Base-by-base conservation (phyloP, 2,113 vertebrate species). In the Fulmarus glacialis region DNA sequence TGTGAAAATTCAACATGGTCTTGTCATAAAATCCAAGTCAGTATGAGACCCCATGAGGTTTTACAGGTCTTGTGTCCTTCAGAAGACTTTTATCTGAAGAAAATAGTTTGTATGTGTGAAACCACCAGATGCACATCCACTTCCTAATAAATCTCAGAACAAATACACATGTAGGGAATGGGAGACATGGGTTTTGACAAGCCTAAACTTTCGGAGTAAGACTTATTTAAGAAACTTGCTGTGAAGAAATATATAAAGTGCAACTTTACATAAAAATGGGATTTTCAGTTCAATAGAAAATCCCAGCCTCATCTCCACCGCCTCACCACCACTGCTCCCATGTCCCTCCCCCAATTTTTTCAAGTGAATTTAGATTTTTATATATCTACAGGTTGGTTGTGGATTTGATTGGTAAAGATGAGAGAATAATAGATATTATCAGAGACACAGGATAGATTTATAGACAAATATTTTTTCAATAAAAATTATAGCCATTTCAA, bases 1-100 rank as follows among this genome's bases (percentile, higher is more conserved):
- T 94, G 89, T 89, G 36, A 89, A 89, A 94, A 94, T 96, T 94
- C 94, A 94, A 64, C 48, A n/a, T 47, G 34, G 23, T 77, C 47
- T 70, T 94, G 60, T 90, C 78, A 78, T 87, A 87, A 94, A 95
- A 90, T 82, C 38, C 78, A 91, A 87, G 71, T 64, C 78, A 55
- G 58, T n/a, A 32, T 32, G 62, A 84, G 64, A 93, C 52, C 59
- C 24, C 66, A 82, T 58, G 94, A 84, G 62, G 63, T 48, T 94
- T 91, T 48, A 40, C 24, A 93, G 68, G 40, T 72, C 43, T 77
- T 52, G 11, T 73, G 83, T 73, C 95, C 64, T 94, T 94, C 91
- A 82, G 73, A 90, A 86, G 48, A 92, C 34, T 95, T 95, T 87
- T 91, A 68, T 95, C 62, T 87, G 58, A 79, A 77, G 30, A 45